Base-by-base conservation (phyloP, 2,113 vertebrate genomes). In the Ageneiosus marmoratus region DNA sequence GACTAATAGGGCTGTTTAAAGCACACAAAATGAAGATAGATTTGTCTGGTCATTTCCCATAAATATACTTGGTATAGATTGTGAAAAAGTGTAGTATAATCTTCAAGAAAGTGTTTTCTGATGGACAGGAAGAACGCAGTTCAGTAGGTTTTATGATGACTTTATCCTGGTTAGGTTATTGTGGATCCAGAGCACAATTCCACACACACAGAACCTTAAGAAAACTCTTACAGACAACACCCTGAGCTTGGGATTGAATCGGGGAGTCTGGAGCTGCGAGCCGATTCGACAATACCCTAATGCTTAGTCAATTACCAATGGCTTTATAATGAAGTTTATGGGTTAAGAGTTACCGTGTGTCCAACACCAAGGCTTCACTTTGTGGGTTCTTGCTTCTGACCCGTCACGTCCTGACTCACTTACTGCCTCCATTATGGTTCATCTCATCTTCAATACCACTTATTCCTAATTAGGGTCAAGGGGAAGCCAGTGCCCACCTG, bases 1-100 rank as follows among this genome's bases (percentile, higher is more conserved):
- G 34, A 22, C 60, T 87, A 87, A 89, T 80, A 86, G 73, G 37
- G 37, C n/a, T n/a, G n/a, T n/a, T n/a, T n/a, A n/a, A n/a, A n/a
- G 53, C n/a, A 32, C 20, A 50, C 44, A 51, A 84, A 82, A 90
- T 87, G 55, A 87, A 88, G 87, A 89, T 88, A 82, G 73, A 86
- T 87, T 70, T 55, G 73, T 37, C 29, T 34, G 18, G 29, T 37
- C 22, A 34, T 24, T 2, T 15, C 20, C 5, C 4, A 12, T 13
- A 24, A 0, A 12, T 18, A 24, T 73, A 16, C 16, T 3, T 46
- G 10, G 24, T 8, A 37, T 22, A 37, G 16, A n/a, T 53, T 20
- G 46, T 20, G 16, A 20, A 70, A 24, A 24, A 46, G n/a, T 46
- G 0, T 27, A 24, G 24, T 6, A 44, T 15, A 11, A 72, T 46